Conservation (phyloP, 1,140 invertebrate species). For the Calephelis nemesis region DNA sequence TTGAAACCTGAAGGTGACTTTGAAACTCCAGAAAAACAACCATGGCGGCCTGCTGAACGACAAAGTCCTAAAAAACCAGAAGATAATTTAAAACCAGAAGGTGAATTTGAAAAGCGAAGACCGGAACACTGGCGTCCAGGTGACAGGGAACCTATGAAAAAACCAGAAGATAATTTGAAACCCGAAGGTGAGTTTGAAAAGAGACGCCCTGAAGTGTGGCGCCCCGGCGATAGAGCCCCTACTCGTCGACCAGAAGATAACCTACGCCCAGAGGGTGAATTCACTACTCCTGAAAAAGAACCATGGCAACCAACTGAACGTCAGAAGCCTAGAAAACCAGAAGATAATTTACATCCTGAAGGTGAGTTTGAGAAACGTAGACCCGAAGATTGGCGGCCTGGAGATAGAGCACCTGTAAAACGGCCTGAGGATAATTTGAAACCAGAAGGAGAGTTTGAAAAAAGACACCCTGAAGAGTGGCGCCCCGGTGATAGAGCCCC, state of each 20-base stretch:
- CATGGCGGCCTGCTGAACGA: conserved; percentile 58
- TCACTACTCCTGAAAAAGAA: conserved; percentile 72
- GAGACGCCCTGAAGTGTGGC: conserved; percentile 65
- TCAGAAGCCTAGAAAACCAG: conserved; percentile 49
- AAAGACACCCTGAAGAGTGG: conserved; percentile 66
- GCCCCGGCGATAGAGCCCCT: conserved; percentile 78
- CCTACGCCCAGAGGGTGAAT: conserved; percentile 81
- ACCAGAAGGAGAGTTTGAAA: conserved; percentile 81
- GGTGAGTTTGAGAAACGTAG: conserved; percentile 69
- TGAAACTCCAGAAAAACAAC: conserved; percentile 65
- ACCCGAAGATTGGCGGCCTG: conserved; percentile 76
- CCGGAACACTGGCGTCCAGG: conserved; percentile 73
- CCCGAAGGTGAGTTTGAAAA: conserved; percentile 82
- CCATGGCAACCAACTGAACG: conserved; percentile 71
- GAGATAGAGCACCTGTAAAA: conserved; percentile 78
- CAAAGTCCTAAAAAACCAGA: conserved; percentile 49
- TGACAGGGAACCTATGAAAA: conserved; percentile 77
- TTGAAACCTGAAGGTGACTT: conserved; percentile 77
- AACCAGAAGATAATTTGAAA: conserved; percentile 80
- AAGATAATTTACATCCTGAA: conserved; percentile 55
- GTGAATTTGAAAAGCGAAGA: conserved; percentile 79
- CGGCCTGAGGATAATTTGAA: conserved; percentile 81
- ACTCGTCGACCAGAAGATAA: conserved; percentile 80
- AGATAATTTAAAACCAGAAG: conserved; percentile 81
- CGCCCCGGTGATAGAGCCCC: conserved; percentile 77